Base-by-base conservation (phyloP, 1,140 invertebrate species). In the Bombus impatiens region DNA sequence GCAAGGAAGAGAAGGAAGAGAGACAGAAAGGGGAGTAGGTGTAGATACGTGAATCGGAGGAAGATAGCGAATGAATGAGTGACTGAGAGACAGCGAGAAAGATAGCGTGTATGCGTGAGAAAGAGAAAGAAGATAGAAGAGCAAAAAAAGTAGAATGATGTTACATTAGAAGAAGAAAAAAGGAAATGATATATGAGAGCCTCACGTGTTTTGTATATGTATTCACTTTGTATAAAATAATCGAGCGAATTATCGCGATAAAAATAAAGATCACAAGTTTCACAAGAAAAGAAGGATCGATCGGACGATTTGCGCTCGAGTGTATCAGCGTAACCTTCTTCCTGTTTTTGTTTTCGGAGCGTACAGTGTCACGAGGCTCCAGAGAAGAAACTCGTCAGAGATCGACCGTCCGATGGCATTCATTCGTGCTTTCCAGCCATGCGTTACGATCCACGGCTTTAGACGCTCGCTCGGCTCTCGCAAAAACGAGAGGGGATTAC, bases 151-250 rank as follows among this genome's bases (percentile, higher is more conserved):
- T 57, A n/a, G n/a, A 59, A 59, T 59, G 35, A 35, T 42, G 78
- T 78, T 35, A 32, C 37, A 22, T 76, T 82, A 86, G 13, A 32
- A 79, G 67, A 77, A 57, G 47, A 78, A 15, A 59, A 72, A 59
- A 44, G 37, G 40, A 65, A 59, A 87, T n/a, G n/a, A 84, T 84
- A 85, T 37, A 85, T 70, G 78, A 76, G 81, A 84, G 85, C 71
- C 72, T 88, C 76, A 71, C 82, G 87, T 90, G 89, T 90, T 90
- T 90, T 90, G 78, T 91, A 91, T 90, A 89, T 91, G 89, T 91
- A 91, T 83, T 89, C 89, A 75, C 89, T 90, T 91, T 90, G 71
- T 91, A 91, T 89, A 87, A 86, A 87, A 88, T 78, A 75, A 87
- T 62, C 78, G 83, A 90, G 70, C 68, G 65, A 88, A 84, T 75